Percentiles rank a stretch among this genome's conserved stretches.
Conservation (phyloP, 2,113 vertebrate species). For the Nasalis larvatus region DNA sequence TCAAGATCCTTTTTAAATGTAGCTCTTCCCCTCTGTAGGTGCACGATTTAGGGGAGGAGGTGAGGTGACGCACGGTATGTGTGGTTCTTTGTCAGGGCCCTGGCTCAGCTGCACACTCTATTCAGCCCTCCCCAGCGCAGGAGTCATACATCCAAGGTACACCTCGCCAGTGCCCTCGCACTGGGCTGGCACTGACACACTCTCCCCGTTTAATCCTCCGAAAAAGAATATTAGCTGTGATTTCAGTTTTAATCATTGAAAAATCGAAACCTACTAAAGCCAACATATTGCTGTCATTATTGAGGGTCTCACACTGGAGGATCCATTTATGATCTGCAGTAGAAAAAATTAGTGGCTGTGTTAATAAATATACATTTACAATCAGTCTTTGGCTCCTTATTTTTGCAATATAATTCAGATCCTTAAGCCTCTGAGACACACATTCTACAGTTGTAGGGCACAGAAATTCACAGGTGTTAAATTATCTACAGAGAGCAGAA, state of each 20-base stretch:
- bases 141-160: not conserved
- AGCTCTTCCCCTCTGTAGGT: not conserved
- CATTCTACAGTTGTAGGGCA: not conserved
- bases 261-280: constrained; percentile 2
- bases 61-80: not conserved
- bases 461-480: constrained; percentile 55
- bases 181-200: not conserved
- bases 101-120: not conserved
- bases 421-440: constrained; percentile 32
- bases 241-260: not conserved
- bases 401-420: constrained; percentile 47
- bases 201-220: not conserved
- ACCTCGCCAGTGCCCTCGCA: rapidly evolving
- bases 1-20: not conserved
- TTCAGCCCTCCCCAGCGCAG: not conserved
- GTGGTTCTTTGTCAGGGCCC: not conserved
- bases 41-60: not conserved
- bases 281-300: not conserved
- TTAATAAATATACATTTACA: constrained; percentile 38
- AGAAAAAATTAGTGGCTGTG: not conserved
- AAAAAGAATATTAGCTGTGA: not conserved
- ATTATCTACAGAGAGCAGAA: constrained; percentile 56
- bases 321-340: not conserved
- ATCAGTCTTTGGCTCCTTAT: constrained; percentile 55
- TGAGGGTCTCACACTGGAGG: not conserved